Evolutionary conservation across 2,888 invertebrate species (phyloP).

Genomic region (Parnassius glacialis): DNA sequence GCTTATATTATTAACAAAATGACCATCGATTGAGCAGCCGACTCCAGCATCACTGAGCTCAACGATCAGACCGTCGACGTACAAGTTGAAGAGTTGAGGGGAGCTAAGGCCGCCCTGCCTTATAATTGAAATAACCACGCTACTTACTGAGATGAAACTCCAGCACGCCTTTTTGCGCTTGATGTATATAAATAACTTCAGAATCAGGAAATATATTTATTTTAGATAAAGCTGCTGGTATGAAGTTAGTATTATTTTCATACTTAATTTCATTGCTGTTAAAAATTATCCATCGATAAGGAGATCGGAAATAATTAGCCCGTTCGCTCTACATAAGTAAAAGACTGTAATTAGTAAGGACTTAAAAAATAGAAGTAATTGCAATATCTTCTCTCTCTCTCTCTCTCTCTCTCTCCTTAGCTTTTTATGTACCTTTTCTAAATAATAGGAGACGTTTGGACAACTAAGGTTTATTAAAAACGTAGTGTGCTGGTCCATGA

Average conservation of each 20-base stretch:
- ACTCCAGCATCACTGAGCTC: too few relatives aligned
- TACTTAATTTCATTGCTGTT: slow-evolving; percentile 24
- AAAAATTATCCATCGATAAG: slow-evolving; percentile 64
- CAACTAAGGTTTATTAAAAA: slow-evolving; percentile 59
- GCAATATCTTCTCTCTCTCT: background rate
- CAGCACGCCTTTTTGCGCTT: background rate
- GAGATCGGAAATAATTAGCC: slow-evolving; percentile 50
- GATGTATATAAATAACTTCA: slow-evolving; percentile 28
- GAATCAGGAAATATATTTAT: slow-evolving; percentile 54
- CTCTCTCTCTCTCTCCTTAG: too few relatives aligned
- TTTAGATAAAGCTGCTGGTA: slow-evolving; percentile 41
- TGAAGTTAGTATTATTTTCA: slow-evolving; percentile 29
- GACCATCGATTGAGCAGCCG: too few relatives aligned
- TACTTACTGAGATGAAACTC: slow-evolving; percentile 22
- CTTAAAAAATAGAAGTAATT: background rate
- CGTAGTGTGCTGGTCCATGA: slow-evolving; percentile 49
- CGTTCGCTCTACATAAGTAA: slow-evolving; percentile 41
- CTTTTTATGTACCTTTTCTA: slow-evolving; percentile 42
- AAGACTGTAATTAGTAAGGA: slow-evolving; percentile 5
- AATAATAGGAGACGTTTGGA: slow-evolving; percentile 42
- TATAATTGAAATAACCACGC: background rate
- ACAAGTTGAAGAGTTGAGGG: too few relatives aligned
- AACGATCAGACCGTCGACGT: too few relatives aligned
- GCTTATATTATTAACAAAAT: too few relatives aligned
- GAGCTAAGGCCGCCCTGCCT: too few relatives aligned